Conservation (phyloP, 2,797 vertebrate genomes). For the Enteromius mattozi region DNA sequence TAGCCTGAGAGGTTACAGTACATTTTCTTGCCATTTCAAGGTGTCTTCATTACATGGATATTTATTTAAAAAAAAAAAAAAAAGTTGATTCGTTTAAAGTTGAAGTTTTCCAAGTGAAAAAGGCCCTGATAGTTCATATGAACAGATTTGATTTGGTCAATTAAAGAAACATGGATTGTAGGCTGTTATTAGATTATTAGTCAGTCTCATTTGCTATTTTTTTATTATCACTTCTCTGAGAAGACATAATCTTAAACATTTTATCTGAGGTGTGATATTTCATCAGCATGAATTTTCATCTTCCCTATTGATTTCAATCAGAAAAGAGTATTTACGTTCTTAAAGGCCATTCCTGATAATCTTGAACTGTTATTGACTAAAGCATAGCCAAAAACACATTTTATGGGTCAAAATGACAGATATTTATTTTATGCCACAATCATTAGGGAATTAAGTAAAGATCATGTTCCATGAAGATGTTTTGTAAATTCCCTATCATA, state of each 20-base stretch:
- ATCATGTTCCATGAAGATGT: no score
- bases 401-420: no score
- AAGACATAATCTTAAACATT: background rate
- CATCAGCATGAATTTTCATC: background rate
- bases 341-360: background rate
- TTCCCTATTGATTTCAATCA: background rate
- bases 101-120: no score
- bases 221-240: background rate
- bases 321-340: background rate
- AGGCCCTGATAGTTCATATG: background rate
- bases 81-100: no score
- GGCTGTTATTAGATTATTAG: background rate
- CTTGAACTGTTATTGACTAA: background rate
- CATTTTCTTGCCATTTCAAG: no score
- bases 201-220: background rate
- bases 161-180: background rate
- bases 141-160: background rate
- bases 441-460: no score
- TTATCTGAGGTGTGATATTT: constrained; percentile 1
- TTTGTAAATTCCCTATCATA: no score
- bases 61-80: no score
- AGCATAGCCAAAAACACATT: no score
- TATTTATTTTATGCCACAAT: no score
- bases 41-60: no score
- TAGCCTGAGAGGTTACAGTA: no score